phyloP scores from a whole-genome alignment of 2,888 invertebrate species.

The Chloroclystis v-ata region DNA sequence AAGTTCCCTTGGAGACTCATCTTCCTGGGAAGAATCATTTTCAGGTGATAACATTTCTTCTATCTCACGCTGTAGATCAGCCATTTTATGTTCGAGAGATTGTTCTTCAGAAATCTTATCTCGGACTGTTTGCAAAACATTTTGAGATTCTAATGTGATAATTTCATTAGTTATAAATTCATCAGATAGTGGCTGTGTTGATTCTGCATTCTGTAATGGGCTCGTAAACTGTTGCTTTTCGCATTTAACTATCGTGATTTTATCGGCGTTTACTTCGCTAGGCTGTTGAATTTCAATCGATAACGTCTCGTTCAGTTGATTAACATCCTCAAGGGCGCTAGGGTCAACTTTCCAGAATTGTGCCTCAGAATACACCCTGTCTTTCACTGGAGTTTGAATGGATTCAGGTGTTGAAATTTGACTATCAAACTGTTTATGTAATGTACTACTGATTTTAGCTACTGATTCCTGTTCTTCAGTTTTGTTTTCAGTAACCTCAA shows the following conservation, averaged over 20 bases:
- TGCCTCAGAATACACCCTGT: constrained; percentile 63
- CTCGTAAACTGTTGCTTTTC: constrained; percentile 13
- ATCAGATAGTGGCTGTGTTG: constrained; percentile 19
- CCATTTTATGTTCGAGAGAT: constrained; percentile 70
- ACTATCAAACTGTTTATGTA: constrained; percentile 34
- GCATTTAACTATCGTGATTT: constrained; percentile 7
- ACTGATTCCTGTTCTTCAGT: neutral
- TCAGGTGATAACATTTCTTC: constrained; percentile 70
- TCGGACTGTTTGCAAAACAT: constrained; percentile 20
- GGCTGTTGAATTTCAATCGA: constrained; percentile 43
- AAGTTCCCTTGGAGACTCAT: constrained; percentile 56
- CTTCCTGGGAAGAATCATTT: constrained; percentile 64
- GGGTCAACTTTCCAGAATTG: constrained; percentile 69
- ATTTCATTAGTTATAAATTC: constrained; percentile 35
- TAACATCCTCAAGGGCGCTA: constrained; percentile 40
- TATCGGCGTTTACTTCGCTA: constrained; percentile 6
- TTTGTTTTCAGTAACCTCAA: neutral
- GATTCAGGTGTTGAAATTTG: constrained; percentile 61
- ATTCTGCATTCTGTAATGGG: constrained; percentile 8
- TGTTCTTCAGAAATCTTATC: constrained; percentile 56
- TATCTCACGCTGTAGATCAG: constrained; percentile 70
- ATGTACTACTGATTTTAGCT: constrained; percentile 9
- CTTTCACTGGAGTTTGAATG: constrained; percentile 64
- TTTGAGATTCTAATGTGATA: constrained; percentile 28
- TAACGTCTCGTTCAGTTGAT: constrained; percentile 46